Percentiles rank a stretch among this genome's conserved stretches.
Evolutionary conservation across 2,113 vertebrate genomes (phyloP).

Genomic region (Engraulis encrasicolus): DNA sequence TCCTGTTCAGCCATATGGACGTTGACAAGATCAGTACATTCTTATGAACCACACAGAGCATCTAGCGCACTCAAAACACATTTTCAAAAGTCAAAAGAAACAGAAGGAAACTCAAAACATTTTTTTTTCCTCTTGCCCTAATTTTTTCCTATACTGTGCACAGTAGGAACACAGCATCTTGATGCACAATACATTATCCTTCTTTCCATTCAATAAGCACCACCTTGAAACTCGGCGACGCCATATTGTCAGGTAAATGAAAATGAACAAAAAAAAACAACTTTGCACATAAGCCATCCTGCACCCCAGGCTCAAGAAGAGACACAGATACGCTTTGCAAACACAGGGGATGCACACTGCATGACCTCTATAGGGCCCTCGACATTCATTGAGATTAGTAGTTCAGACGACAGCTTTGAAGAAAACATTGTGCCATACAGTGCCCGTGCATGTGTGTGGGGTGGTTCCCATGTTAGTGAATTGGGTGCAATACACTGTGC

Average conservation of each 20-base stretch:
- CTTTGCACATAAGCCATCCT: neutral
- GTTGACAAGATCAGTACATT: slow-evolving; percentile 2
- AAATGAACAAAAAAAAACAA: neutral
- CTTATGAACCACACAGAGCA: neutral
- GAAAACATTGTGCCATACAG: neutral
- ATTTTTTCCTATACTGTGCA: neutral
- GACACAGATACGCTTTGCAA: neutral
- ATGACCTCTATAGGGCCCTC: neutral
- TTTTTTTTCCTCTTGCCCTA: neutral
- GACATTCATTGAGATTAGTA: neutral
- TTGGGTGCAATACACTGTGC: neutral
- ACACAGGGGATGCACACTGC: neutral
- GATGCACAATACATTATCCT: neutral
- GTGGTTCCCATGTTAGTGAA: neutral
- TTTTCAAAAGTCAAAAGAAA: neutral
- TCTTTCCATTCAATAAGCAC: neutral
- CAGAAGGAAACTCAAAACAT: neutral
- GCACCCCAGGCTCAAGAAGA: neutral
- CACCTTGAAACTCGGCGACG: neutral
- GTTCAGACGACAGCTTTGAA: neutral
- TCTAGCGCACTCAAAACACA: neutral
- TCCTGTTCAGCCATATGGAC: neutral
- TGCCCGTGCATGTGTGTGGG: neutral
- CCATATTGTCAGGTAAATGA: neutral
- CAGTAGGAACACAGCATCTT: neutral